These are phyloP conservation scores for Poecile atricapillus DNA, from an alignment of 2,113 vertebrate species.

Conservation along the genomic window DNA sequence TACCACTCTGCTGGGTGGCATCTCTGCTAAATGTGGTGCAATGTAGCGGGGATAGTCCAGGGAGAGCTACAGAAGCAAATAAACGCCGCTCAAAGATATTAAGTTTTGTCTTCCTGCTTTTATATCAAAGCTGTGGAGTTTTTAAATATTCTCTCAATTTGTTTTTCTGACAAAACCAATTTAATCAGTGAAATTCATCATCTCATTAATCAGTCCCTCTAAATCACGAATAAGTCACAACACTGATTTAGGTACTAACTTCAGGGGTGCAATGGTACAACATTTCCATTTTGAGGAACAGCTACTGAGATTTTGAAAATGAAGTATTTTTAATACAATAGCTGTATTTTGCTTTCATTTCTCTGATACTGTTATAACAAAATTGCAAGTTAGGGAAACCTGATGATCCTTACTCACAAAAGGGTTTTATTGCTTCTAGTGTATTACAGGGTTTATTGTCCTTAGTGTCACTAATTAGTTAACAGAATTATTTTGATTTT, in stretches of 20 bases:
- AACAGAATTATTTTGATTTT: conserved; percentile 61
- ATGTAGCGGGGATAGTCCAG: rapidly evolving
- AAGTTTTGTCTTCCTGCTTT: not conserved
- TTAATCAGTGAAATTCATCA: not conserved
- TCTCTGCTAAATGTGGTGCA: too few relatives aligned
- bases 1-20: rapidly evolving
- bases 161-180: not conserved
- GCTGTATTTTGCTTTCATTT: not conserved
- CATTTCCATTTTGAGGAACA: not conserved
- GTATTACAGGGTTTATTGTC: conserved; percentile 54
- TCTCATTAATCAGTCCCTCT: not conserved
- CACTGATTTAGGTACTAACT: not conserved
- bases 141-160: not conserved
- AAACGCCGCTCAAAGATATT: rapidly evolving
- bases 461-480: conserved; percentile 61
- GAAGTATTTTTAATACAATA: not conserved
- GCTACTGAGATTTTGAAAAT: not conserved
- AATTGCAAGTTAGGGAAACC: not conserved
- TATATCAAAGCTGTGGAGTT: not conserved
- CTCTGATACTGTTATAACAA: not conserved
- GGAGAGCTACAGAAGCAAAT: not conserved
- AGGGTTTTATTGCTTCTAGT: not conserved
- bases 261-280: not conserved
- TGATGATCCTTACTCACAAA: not conserved
- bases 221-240: not conserved